Base-by-base conservation (phyloP, 2,113 vertebrate species). In the Ivindomyrus marchei region DNA sequence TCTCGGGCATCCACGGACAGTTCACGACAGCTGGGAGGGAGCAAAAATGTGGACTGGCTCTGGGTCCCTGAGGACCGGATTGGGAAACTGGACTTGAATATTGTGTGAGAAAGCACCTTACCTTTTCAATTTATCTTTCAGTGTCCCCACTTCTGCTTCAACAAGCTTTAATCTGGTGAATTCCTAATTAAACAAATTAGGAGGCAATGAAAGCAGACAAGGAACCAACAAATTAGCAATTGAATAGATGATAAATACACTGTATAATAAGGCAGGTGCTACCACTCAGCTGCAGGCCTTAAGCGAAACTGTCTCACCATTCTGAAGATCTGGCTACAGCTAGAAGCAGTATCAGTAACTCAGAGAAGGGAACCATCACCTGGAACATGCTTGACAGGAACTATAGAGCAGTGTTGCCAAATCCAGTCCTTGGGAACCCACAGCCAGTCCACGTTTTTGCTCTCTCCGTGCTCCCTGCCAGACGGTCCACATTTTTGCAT, bases 41-140 rank as follows among this genome's bases (percentile, higher is more conserved):
- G 52, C 52, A 56, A 56, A 56, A 56, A 56, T 56, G 52, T 56
- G 17, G 17, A 56, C 19, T 21, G 52, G 52, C 17, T 56, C 4
- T 56, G 17, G 3, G 52, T 56, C 17, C 53, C 53, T 21, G 19
- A 56, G 53, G 53, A 62, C 8, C 15, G 24, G 56, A n/a, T 0
- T 62, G 24, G 8, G 56, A 62, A 62, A 62, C 56, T n/a, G 24
- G 56, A 50, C 10, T 86, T 13, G n/a, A 86, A 50, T 86, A 50
- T 31, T 49, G 24, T 47, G 47, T 10, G 19, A 86, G 7, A 42
- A 85, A 31, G 13, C 6, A 80, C 56, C 36, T 15, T 86, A 95
- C 95, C 94, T 94, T 90, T 91, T 86, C 27, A 80, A 90, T 89
- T 91, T 91, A 8, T 90, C 36, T 27, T 92, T 93, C 9, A 93